These are phyloP conservation scores for Bedellia somnulentella DNA, from an alignment of 2,888 invertebrate species.

Conservation along the genomic window DNA sequence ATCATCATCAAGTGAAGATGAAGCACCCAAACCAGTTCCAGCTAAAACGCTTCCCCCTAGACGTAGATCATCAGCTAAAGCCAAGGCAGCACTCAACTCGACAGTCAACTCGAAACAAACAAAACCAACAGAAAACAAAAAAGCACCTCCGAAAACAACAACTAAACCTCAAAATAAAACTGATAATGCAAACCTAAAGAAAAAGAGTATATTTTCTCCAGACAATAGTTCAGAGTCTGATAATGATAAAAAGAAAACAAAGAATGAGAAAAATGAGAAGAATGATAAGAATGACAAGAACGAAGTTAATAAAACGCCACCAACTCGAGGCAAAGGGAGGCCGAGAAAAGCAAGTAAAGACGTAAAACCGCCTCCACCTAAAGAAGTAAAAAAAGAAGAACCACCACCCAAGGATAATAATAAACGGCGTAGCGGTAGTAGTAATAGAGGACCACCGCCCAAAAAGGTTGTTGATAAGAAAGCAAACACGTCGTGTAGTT, in stretches of 20 bases:
- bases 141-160: constrained; percentile 34
- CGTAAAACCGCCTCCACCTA: constrained; percentile 17
- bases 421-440: constrained; percentile 33
- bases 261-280: constrained; percentile 16
- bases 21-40: constrained; percentile 39
- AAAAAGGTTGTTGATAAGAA: constrained; percentile 32
- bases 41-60: constrained; percentile 36
- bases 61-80: constrained; percentile 59
- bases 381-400: constrained; percentile 27
- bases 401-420: constrained; percentile 18
- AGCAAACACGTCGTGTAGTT: constrained; percentile 43
- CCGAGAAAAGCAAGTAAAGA: constrained; percentile 37
- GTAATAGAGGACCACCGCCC: constrained; percentile 37
- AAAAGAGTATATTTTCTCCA: constrained; percentile 82
- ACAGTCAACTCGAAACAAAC: constrained; percentile 60
- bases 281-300: constrained; percentile 21
- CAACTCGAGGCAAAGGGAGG: constrained; percentile 21
- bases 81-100: constrained; percentile 59
- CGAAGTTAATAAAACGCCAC: constrained; percentile 17
- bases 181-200: constrained; percentile 42
- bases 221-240: constrained; percentile 64
- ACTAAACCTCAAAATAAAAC: constrained; percentile 25
- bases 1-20: constrained; percentile 66
- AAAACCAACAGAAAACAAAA: constrained; percentile 36
- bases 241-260: constrained; percentile 26